Base-by-base conservation (phyloP, 2,888 invertebrate species). In the Acleris laterana region DNA sequence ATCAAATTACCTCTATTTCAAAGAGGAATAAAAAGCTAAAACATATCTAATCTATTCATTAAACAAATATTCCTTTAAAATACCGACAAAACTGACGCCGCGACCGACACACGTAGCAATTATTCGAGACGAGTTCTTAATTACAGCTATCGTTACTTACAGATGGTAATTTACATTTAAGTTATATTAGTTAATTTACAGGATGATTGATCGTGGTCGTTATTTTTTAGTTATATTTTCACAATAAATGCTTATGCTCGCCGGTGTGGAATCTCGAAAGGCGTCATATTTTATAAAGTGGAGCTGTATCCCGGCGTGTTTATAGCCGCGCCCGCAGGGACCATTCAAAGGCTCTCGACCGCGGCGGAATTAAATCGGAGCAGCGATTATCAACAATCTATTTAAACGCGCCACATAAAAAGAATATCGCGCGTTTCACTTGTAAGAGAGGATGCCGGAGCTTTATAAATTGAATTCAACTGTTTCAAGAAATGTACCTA, bases 261-360 rank as follows among this genome's bases (percentile, higher is more conserved):
- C 51, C 53, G 22, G 28, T 57, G 58, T 46, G 58, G 63, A 67
- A 65, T 65, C 60, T 65, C 74, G 72, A 77, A 77, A 74, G 72
- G 71, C 71, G 72, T 73, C 71, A 73, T 78, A 77, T 77, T 76
- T 79, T 77, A 78, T 73, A 72, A 74, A 69, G 70, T 70, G 63
- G 73, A 74, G 72, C 76, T 76, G 72, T 76, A 79, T 78, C 76
- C 75, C 69, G 71, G 68, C 69, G 73, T 78, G 78, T 81, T 81
- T 80, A 78, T 77, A 72, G 69, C 69, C 69, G 77, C 77, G 74
- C 79, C 77, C 73, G 71, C 69, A 70, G 74, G 68, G 46, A 60
- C 73, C 74, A 74, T 74, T 71, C 73, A 71, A 67, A 70, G 70
- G 64, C 70, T 70, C 74, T 72, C 73, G 73, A 71, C 69, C 61